Evolutionary conservation across 2,888 invertebrate species (phyloP).

Genomic region (Nemapogon koenigi): DNA sequence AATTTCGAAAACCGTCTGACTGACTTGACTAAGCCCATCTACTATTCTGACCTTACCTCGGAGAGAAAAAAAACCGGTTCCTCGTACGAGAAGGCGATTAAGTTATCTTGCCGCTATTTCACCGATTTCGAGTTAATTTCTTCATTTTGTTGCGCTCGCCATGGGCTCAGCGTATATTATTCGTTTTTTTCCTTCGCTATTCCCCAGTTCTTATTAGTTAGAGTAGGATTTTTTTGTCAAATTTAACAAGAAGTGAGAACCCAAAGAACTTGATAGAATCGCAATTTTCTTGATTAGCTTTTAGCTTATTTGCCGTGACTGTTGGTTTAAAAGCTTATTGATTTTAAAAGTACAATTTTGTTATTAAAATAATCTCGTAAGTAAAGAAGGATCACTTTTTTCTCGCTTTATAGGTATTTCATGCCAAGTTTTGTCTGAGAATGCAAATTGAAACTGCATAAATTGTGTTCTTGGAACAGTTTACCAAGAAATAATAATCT

Average conservation of each 20-base stretch:
- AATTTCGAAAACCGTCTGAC: no score
- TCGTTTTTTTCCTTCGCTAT: constrained; percentile 18
- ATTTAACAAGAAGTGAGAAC: constrained; percentile 10
- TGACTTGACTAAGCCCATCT: constrained; percentile 3
- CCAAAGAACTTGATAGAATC: constrained; percentile 9
- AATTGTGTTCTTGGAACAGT: background rate
- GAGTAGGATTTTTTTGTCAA: constrained; percentile 9
- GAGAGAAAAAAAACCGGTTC: constrained; percentile 33
- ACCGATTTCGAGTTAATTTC: constrained; percentile 54
- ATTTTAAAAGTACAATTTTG: constrained; percentile 8
- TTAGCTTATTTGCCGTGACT: constrained; percentile 10
- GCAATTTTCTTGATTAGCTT: constrained; percentile 10
- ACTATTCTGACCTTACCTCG: constrained; percentile 27
- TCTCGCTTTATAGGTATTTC: no score
- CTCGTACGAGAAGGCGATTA: constrained; percentile 36
- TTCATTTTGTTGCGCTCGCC: constrained; percentile 42
- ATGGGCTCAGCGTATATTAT: constrained; percentile 23
- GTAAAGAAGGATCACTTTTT: no score
- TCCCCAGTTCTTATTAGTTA: constrained; percentile 9
- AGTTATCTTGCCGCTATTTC: constrained; percentile 49
- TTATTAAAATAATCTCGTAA: no score
- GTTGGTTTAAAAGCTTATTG: constrained; percentile 4
- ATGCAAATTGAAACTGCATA: background rate
- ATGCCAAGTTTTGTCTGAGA: no score
- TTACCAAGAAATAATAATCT: constrained; percentile 4